A percentile compares a stretch with the other conserved stretches of the same genome.
These are phyloP conservation scores for Tautogolabrus adspersus DNA, from an alignment of 2,113 vertebrate species.

Conservation along the genomic window DNA sequence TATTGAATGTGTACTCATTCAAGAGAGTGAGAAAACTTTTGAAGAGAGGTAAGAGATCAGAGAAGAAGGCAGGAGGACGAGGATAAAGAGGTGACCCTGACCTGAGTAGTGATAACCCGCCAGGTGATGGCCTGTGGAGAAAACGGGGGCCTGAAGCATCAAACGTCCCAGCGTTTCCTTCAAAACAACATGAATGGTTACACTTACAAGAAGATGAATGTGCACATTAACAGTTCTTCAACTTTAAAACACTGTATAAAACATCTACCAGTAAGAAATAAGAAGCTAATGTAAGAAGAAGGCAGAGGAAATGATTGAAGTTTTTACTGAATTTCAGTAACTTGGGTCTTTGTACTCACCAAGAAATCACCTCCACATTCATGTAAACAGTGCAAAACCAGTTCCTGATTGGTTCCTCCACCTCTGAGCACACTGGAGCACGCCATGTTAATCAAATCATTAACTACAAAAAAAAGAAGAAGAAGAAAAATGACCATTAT, in stretches of 20 bases:
- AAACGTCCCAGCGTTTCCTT: slow-evolving; percentile 90
- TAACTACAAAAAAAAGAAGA: slow-evolving; percentile 80
- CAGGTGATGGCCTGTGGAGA: slow-evolving; percentile 86
- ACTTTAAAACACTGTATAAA: no score
- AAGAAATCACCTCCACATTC: slow-evolving; percentile 91
- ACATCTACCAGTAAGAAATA: no score
- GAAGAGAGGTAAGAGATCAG: neutral
- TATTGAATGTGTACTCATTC: neutral
- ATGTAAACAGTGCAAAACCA: slow-evolving; percentile 93
- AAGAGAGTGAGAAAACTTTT: neutral
- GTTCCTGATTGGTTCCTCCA: slow-evolving; percentile 97
- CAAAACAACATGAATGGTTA: slow-evolving; percentile 21
- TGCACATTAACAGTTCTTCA: neutral
- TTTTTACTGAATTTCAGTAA: no score
- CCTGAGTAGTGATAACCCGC: slow-evolving; percentile 97
- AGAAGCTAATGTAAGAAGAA: no score
- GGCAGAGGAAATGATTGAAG: no score
- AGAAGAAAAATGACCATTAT: neutral
- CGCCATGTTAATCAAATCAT: slow-evolving; percentile 90
- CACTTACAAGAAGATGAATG: neutral
- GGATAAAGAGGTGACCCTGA: slow-evolving; percentile 48
- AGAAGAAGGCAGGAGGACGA: neutral
- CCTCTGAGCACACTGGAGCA: slow-evolving; percentile 94
- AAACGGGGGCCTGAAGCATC: slow-evolving; percentile 87
- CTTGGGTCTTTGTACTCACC: slow-evolving; percentile 82